Conservation (phyloP, 2,113 vertebrate genomes). For the Sinocyclocheilus anshuiensis region DNA sequence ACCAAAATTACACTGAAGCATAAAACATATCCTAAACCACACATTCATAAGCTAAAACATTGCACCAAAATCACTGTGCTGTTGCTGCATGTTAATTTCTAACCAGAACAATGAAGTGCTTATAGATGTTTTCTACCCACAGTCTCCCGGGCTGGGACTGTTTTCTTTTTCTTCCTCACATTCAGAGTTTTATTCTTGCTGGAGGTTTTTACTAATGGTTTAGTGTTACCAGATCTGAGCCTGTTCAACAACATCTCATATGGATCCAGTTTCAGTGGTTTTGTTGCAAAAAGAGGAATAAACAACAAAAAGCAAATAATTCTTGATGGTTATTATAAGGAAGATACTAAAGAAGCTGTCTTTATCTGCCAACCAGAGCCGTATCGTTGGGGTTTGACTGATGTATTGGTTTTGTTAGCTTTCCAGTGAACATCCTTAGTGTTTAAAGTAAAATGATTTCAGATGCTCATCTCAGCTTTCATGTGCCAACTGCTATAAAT, state of each 20-base stretch:
- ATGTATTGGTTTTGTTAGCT: constrained; percentile 4
- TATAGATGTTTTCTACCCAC: constrained; percentile 9
- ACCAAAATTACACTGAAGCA: not conserved
- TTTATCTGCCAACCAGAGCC: not conserved
- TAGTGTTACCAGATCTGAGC: constrained; percentile 51
- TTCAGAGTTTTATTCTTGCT: constrained; percentile 18
- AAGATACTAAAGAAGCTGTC: not conserved
- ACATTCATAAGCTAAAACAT: not conserved
- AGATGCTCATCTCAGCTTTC: not conserved
- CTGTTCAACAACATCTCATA: constrained; percentile 61
- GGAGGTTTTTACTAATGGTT: constrained; percentile 38
- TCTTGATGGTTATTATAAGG: not conserved
- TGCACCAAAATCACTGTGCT: not conserved
- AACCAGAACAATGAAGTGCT: constrained; percentile 42
- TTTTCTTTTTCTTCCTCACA: constrained; percentile 42
- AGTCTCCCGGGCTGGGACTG: constrained; percentile 4
- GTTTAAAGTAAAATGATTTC: not conserved
- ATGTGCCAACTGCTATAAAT: not conserved
- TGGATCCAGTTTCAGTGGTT: constrained; percentile 58
- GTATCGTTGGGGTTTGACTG: not conserved
- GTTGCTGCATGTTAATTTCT: not conserved
- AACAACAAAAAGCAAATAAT: not conserved
- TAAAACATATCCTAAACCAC: not conserved
- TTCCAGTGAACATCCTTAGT: not conserved
- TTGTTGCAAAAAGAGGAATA: not conserved